Base-by-base conservation (phyloP, 2,113 vertebrate species). In the Cygnus atratus region DNA sequence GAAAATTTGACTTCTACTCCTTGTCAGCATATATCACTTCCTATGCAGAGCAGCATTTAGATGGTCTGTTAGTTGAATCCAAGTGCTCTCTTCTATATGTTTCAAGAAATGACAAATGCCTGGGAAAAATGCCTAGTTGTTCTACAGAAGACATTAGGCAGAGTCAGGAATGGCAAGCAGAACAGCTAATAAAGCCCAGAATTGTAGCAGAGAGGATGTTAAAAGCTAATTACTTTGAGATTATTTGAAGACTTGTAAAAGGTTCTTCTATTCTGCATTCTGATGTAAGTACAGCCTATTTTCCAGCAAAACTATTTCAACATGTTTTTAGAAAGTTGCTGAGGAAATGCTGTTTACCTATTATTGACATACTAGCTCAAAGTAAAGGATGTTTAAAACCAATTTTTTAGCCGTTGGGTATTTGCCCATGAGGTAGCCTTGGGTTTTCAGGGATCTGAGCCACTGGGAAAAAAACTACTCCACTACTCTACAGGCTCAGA, bases 1-100 rank as follows among this genome's bases (percentile, higher is more conserved):
- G 88, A 93, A 91, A 93, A 96, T 94, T 61, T 93, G 95, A 96
- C 93, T 96, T 96, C 87, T 93, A 70, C 37, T 95, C 74, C 88
- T 93, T 93, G 95, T 95, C 93, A 94, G 83, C 63, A 85, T 94
- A 93, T 91, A 97, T 97, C 87, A 94, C 57, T 76, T 25, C 58
- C 81, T 94, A 89, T 96, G 95, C 87, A 95, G 93, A 96, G 76
- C 50, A 94, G 90, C 88, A 89, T 93, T 95, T 89, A 89, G 89
- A 92, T 87, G 41, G 87, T 74, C 81, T 89, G 84, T 52, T 95
- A 93, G 88, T 74, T 48, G 84, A 92, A 92, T 91, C 84, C 84
- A 94, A 94, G 81, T 85, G 55, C 77, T 89, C 46, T 87, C 91
- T 94, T 92, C 89, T 76, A 85, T 79, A 92, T 63, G 84, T 85